Base-by-base conservation (phyloP, 2,797 vertebrate genomes). In the Lates japonicus region DNA sequence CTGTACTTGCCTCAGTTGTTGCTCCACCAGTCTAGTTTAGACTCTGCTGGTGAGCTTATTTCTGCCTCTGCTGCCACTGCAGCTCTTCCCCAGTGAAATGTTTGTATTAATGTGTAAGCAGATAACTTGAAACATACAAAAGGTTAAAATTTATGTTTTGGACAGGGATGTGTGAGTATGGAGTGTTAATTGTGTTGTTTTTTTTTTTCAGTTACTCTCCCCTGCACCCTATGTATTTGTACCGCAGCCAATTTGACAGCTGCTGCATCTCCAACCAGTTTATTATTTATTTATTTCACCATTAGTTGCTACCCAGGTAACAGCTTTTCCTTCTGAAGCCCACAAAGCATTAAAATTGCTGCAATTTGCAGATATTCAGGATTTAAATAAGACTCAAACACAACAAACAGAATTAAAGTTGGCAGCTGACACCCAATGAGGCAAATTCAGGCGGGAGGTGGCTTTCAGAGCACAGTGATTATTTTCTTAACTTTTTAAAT, bases 201-300 rank as follows among this genome's bases (percentile, higher is more conserved):
- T 74, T 69, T 60, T 74, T 48, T 20, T 80, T 17, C 22, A 69
- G 25, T 74, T 46, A 54, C 31, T 63, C 55, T 1, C 7, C 2
- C 8, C 2, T 52, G 48, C 65, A 35, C 7, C n/a, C 7, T 63
- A 0, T 73, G 59, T 3, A 0, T 70, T 54, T 81, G 70, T 70
- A 59, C 57, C 25, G 57, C 35, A 60, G 71, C 63, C 79, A 74
- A 22, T 83, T 78, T 78, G 70, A 86, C 83, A 87, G 84, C 76
- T 86, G 83, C 76, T 81, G 68, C 55, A 69, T 80, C 60, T 78
- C 78, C 33, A 63, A 78, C 29, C 54, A 59, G 14, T 81, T 76
- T 39, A 70, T 80, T 82, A 78, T 80, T 83, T 54, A 84, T 79
- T 85, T 79, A 49, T 76, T 83, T 76, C 29, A 42, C 48, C 64